Evolutionary conservation across 92 coral and sea anemone genomes (phyloP), one percentile per base, ranked within the genome.

Genomic region (Porites rus): DNA sequence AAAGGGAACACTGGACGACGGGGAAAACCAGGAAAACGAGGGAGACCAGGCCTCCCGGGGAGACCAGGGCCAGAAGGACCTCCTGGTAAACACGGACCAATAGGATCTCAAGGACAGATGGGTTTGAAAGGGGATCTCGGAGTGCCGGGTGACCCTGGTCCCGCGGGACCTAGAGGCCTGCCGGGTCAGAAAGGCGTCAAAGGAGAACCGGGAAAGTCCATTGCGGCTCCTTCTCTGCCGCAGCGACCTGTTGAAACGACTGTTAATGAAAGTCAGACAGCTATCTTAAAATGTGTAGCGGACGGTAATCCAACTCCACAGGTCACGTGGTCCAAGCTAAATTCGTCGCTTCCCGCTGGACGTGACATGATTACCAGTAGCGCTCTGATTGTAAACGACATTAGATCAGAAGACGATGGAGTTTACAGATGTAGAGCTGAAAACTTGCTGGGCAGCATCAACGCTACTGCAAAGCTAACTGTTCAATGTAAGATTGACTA

Each of bases 11-110:
- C 62, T 63, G 87, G 87, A 3, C 46, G 91, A 16, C 91, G 90
- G n/a, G 89, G 88, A 20, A 82, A 65, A 56, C 84, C 65, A 28
- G 93, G 91, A 68, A 61, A 21, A 59, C 70, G 87, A 76, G 88
- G 90, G 60, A 76, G 65, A 38, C 62, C 87, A 7, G 93, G 93
- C 3, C 61, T 79, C 5, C 71, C 65, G 31, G 93, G 93, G 54
- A 76, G 67, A 77, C 71, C 60, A 0, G 93, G 93, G 2, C 73
- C 73, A 17, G 54, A 75, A 16, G 93, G 93, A 19, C 76, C 91
- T 19, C 74, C 87, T 14, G 93, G 93, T 51, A 90, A 90, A 81
- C 88, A 90, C 24, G 93, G 93, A n/a, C 90, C 93, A 14, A 53
- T 50, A 79, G 93, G 94, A 19, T 59, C 63, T 16, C 68, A 28